Conservation (phyloP, 1,140 invertebrate species). For the Babylonia areolata region DNA sequence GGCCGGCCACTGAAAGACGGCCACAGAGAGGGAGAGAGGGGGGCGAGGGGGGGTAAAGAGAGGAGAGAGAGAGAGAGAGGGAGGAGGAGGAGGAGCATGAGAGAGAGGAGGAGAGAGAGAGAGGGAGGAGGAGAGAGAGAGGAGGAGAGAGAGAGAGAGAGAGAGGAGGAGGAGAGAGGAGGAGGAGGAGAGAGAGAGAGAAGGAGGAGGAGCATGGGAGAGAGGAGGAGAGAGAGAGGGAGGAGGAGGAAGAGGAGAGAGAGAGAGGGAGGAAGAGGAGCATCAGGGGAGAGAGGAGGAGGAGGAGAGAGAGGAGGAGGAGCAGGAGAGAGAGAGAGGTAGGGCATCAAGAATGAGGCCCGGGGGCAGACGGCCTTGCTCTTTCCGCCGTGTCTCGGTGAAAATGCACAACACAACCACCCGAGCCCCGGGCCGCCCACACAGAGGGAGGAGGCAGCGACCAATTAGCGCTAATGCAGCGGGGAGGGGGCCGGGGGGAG, state of each 20-base stretch:
- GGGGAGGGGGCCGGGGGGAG: not conserved
- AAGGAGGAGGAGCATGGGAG: not conserved
- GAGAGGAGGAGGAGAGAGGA: not conserved
- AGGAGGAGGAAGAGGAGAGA: not conserved
- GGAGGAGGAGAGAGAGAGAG: not conserved
- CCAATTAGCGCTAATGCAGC: conserved; percentile 41
- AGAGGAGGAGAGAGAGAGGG: not conserved
- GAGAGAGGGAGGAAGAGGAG: not conserved
- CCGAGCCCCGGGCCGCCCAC: not conserved
- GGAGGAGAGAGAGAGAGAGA: not conserved
- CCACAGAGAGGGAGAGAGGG: not conserved
- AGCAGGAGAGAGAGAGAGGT: not conserved
- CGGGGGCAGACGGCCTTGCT: conserved; percentile 19
- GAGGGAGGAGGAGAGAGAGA: not conserved
- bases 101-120: too few relatives aligned
- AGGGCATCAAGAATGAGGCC: not conserved
- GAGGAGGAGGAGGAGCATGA: too few relatives aligned
- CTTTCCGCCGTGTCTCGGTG: conserved; percentile 29
- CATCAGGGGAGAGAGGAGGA: not conserved
- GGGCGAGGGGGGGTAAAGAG: too few relatives aligned
- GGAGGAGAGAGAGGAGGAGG: not conserved
- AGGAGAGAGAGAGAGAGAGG: too few relatives aligned
- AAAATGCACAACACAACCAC: conserved; percentile 38
- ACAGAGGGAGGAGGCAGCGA: not conserved
- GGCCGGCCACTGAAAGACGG: not conserved